These are phyloP conservation scores for Takifugu bimaculatus DNA, from an alignment of 2,113 vertebrate species.

Conservation along the genomic window DNA sequence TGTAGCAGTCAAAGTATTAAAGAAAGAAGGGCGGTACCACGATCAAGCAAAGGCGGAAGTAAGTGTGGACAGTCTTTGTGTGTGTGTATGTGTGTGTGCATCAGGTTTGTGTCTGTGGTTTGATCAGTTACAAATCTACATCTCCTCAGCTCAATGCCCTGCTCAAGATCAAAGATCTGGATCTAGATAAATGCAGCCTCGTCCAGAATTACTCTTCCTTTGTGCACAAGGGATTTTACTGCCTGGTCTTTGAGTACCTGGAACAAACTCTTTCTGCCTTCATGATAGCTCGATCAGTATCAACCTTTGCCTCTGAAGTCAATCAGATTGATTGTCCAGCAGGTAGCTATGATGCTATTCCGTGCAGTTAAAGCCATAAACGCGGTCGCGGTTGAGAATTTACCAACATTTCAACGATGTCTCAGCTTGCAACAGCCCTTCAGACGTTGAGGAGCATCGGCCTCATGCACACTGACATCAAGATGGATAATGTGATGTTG, in stretches of 20 bases:
- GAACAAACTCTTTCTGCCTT: slow-evolving; percentile 14
- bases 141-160: not conserved
- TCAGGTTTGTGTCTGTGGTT: not conserved
- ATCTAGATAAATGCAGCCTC: slow-evolving; percentile 1
- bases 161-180: not conserved
- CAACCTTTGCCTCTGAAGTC: not conserved
- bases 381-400: no score
- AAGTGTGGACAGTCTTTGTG: not conserved
- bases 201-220: slow-evolving; percentile 8
- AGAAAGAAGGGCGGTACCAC: no score
- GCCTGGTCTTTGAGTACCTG: slow-evolving; percentile 24
- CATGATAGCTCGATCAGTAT: not conserved
- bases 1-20: no score
- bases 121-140: not conserved
- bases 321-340: slow-evolving; percentile 9
- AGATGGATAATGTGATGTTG: not conserved
- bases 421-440: slow-evolving; percentile 16
- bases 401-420: not conserved
- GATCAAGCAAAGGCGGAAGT: not conserved
- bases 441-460: not conserved
- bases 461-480: not conserved
- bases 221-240: not conserved
- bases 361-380: not conserved
- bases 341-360: slow-evolving; percentile 4
- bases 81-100: not conserved